Evolutionary conservation across 2,797 vertebrate genomes (phyloP), one percentile per base, ranked within the genome.

Genomic region (Hephaestus fuliginosus): DNA sequence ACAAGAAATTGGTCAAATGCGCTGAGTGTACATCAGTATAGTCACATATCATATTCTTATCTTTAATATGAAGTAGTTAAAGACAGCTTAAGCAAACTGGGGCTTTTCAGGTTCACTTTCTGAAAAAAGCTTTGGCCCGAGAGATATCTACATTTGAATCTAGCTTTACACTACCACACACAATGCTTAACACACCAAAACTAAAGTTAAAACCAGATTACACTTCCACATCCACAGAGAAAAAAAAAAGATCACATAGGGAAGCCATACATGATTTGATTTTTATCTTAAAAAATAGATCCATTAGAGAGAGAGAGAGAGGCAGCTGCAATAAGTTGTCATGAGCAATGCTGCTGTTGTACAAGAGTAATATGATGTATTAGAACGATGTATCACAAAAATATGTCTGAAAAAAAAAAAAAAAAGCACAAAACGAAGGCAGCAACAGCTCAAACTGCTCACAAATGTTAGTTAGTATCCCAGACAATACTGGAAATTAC

Each of bases 261-360:
- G 36, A 67, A 83, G 65, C 66, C 11, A 28, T 71, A 5, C 56
- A 62, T 22, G 57, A 69, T 58, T n/a, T 69, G n/a, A 33, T 51
- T 57, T 56, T 41, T 28, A 74, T 44, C 15, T 55, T 4, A 53
- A 2, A 28, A 61, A 74, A 39, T 2, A 62, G 33, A 10, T 13
- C 46, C 53, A 15, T 12, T 18, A 17, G 20, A 68, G 67, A n/a
- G 43, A 15, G 6, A 12, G 43, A n/a, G n/a, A n/a, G 25, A 25
- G 25, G 25, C 39, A 44, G 30, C 46, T 68, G 61, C 4, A 60
- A 17, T 5, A 63, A 8, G 11, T 17, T n/a, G 55, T 17, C 11
- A 6, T 25, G 5, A 39, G 43, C 18, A 13, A 20, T 9, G 36
- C 39, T 49, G 53, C 53, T 78, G 66, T 52, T 30, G 0, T 2